Conservation (phyloP, 1,140 invertebrate genomes). For the Mactra quadrangularis region DNA sequence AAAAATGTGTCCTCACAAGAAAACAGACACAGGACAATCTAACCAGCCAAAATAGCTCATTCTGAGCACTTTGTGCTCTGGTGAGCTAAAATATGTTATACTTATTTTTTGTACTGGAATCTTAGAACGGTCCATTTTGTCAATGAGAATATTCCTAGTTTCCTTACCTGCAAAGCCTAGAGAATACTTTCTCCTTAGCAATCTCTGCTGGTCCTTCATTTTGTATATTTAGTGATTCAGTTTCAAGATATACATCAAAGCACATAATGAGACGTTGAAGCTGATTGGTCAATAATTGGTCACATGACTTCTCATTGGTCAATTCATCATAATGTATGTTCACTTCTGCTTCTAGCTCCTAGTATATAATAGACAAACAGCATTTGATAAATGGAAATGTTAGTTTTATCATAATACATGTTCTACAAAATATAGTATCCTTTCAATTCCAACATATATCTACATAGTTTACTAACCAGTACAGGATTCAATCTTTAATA, state of each 20-base stretch:
- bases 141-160: too few species aligned
- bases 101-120: neutral
- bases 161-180: slow-evolving; percentile 88
- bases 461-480: too few species aligned
- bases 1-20: too few species aligned
- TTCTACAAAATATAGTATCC: too few species aligned
- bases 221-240: slow-evolving; percentile 84
- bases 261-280: slow-evolving; percentile 91
- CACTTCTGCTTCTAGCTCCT: slow-evolving; percentile 90
- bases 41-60: neutral
- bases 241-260: slow-evolving; percentile 94
- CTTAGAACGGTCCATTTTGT: neutral
- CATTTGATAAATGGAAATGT: too few species aligned
- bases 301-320: slow-evolving; percentile 79
- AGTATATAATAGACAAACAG: too few species aligned
- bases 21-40: neutral
- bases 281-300: slow-evolving; percentile 89
- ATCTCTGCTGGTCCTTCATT: slow-evolving; percentile 87
- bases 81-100: neutral
- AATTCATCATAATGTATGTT: slow-evolving; percentile 87
- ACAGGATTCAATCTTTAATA: too few species aligned
- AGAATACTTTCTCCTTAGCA: slow-evolving; percentile 91
- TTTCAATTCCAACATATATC: too few species aligned
- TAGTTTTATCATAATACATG: too few species aligned
- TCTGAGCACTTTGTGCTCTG: too few species aligned